Conservation (phyloP, 2,888 invertebrate genomes). For the Tipula unca region DNA sequence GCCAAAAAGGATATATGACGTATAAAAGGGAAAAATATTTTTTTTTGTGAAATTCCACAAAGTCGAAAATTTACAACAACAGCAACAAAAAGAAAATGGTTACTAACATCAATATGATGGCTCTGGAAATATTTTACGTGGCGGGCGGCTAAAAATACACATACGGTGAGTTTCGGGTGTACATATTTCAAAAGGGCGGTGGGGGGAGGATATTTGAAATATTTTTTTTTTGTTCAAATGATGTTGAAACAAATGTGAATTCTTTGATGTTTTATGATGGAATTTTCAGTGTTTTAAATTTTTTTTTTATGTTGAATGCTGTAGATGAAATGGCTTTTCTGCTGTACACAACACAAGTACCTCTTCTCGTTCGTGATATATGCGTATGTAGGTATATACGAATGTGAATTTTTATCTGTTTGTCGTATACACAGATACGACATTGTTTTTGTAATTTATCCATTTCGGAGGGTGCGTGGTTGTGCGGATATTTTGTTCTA, state of each 20-base stretch:
- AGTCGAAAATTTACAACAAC: not conserved
- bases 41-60: not conserved
- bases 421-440: not conserved
- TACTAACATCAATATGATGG: not conserved
- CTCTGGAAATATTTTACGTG: not conserved
- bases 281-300: not conserved
- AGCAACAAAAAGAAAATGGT: not conserved
- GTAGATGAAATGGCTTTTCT: not conserved
- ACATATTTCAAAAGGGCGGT: not conserved
- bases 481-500: not conserved
- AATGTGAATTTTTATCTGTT: not conserved
- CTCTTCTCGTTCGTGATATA: not conserved
- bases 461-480: not conserved
- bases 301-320: not conserved
- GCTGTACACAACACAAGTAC: not conserved
- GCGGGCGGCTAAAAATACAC: not conserved
- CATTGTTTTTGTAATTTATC: not conserved
- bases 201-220: not conserved
- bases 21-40: not conserved
- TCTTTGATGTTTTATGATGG: constrained; percentile 8
- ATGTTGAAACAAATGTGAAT: constrained; percentile 14
- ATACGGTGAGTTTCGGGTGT: not conserved
- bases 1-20: not conserved
- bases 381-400: not conserved
- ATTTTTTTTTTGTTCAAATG: not conserved